phyloP scores from a whole-genome alignment of 2,797 vertebrate genomes.

The Xyrichtys novacula region DNA sequence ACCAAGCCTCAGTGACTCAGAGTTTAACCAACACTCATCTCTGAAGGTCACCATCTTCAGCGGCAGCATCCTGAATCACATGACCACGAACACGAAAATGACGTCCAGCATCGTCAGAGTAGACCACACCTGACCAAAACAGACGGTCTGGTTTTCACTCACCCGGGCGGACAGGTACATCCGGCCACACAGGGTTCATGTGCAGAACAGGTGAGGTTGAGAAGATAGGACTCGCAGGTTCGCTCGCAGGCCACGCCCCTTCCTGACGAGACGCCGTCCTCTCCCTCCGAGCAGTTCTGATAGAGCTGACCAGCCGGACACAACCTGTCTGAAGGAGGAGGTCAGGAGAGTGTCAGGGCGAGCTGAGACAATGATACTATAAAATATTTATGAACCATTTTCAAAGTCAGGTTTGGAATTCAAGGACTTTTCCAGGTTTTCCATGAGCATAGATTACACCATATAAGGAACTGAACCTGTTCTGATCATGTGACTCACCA shows the following conservation, averaged over 20 bases:
- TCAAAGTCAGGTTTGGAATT: no score
- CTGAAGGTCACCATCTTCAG: not conserved
- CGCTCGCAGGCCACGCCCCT: slow-evolving; percentile 87
- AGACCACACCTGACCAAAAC: no score
- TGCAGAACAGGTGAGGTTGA: slow-evolving; percentile 90
- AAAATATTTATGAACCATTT: no score
- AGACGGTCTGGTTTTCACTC: slow-evolving; percentile 77
- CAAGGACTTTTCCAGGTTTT: no score
- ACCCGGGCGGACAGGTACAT: slow-evolving; percentile 93
- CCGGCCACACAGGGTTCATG: slow-evolving; percentile 91
- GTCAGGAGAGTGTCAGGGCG: not conserved
- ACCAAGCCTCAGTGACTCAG: slow-evolving; percentile 11
- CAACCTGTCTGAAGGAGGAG: slow-evolving; percentile 75
- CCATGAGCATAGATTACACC: no score
- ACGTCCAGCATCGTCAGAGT: no score
- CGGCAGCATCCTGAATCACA: not conserved
- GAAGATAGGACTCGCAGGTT: slow-evolving; percentile 93
- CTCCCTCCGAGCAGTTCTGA: slow-evolving; percentile 88
- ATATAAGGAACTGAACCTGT: no score
- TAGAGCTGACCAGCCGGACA: slow-evolving; percentile 92
- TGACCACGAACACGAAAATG: no score
- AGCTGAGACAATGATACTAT: not conserved
- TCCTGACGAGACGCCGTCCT: slow-evolving; percentile 69
- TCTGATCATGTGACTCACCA: slow-evolving; percentile 76
- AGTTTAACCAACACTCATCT: slow-evolving; percentile 31